phyloP scores from a whole-genome alignment of 2,888 invertebrate species.

The Erebia ligea region DNA sequence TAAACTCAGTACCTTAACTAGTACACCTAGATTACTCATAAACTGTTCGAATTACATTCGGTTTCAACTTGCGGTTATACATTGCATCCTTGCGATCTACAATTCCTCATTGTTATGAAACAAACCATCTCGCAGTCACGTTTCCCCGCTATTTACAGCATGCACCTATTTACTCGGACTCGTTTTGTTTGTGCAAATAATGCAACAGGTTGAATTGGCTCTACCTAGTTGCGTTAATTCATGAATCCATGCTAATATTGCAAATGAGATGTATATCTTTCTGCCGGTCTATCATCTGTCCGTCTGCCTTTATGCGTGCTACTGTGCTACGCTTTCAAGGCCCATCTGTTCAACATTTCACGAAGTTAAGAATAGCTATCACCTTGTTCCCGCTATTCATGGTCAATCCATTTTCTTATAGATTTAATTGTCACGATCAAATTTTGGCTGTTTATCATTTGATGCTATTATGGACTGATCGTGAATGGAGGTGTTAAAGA shows the following conservation, averaged over 20 bases:
- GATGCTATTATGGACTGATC: too few species aligned
- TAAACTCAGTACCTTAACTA: background rate
- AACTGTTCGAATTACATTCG: constrained; percentile 2
- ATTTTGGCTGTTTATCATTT: too few species aligned
- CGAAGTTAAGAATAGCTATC: too few species aligned
- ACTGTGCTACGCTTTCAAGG: too few species aligned
- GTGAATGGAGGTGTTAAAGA: too few species aligned
- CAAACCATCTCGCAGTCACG: constrained; percentile 61
- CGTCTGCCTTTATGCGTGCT: too few species aligned
- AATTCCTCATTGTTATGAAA: constrained; percentile 56
- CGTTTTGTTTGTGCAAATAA: constrained; percentile 52
- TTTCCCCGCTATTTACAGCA: constrained; percentile 49
- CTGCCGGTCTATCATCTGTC: too few species aligned
- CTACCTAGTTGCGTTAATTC: constrained; percentile 18
- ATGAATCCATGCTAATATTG: background rate
- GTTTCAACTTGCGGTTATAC: constrained; percentile 12
- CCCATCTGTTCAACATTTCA: too few species aligned
- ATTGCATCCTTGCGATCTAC: constrained; percentile 22
- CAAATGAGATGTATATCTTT: too few species aligned
- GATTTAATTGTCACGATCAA: too few species aligned
- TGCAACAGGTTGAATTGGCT: constrained; percentile 30
- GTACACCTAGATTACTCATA: background rate
- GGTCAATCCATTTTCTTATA: too few species aligned
- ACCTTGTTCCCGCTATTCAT: too few species aligned
- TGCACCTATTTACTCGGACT: constrained; percentile 43